Percentiles rank a stretch among this genome's conserved stretches.
Conservation (phyloP, 2,113 vertebrate species). For the Sigmodon hispidus region DNA sequence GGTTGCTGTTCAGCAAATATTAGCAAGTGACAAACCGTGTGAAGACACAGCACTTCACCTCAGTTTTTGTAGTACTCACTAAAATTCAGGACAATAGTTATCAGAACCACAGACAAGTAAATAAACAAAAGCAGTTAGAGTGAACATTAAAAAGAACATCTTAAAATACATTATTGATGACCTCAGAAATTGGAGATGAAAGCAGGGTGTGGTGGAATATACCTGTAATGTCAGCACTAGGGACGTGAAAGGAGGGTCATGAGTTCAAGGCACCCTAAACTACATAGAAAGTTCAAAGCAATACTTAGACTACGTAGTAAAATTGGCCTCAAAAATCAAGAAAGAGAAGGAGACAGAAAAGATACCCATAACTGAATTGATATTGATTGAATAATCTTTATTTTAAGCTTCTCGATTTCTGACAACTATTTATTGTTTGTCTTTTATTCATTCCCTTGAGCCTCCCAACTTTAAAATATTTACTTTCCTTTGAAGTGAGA, state of each 20-base stretch:
- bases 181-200: neutral
- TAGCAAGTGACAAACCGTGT: neutral
- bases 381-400: neutral
- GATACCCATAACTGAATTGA: neutral
- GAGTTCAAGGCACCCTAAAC: neutral
- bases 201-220: neutral
- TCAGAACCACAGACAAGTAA: neutral
- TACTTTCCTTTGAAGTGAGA: neutral
- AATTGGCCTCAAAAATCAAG: neutral
- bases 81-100: too few species aligned
- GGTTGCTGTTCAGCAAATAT: neutral
- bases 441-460: neutral
- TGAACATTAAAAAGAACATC: neutral
- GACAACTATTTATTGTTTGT: neutral
- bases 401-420: neutral
- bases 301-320: neutral
- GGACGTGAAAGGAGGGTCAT: neutral
- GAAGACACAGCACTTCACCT: neutral
- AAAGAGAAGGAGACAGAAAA: neutral
- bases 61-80: neutral
- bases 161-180: constrained; percentile 4
- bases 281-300: neutral
- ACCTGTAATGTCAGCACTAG: neutral
- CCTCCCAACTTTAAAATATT: neutral
- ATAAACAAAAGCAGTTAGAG: neutral